A percentile compares a stretch with the other conserved stretches of the same genome.
Evolutionary conservation across 2,888 invertebrate genomes (phyloP).

Genomic region (Augochlorella aurata): DNA sequence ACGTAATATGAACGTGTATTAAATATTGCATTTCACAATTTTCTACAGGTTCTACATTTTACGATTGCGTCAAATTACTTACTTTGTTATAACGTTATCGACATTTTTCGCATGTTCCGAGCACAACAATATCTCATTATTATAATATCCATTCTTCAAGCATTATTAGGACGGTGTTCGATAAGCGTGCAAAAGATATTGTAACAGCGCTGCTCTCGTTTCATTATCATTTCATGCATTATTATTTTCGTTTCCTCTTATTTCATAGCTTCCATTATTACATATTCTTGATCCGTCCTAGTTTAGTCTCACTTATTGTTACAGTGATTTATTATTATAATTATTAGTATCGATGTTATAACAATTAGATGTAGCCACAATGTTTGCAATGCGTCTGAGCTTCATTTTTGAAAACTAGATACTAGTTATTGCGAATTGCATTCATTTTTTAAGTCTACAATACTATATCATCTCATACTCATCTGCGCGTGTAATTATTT

Average conservation of each 20-base stretch:
- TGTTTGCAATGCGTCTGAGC: no score
- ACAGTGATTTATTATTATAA: no score
- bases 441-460: no score
- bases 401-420: no score
- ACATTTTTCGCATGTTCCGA: background rate
- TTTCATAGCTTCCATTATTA: background rate
- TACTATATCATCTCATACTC: no score
- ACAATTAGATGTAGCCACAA: no score
- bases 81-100: background rate
- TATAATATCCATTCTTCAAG: background rate
- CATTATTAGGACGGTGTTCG: background rate
- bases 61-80: background rate
- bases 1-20: background rate
- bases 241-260: background rate
- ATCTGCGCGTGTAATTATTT: no score
- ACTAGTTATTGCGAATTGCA: no score
- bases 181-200: background rate
- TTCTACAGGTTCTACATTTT: background rate
- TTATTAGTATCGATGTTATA: no score
- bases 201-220: background rate
- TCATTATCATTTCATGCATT: background rate
- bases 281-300: background rate
- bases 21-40: background rate
- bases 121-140: background rate
- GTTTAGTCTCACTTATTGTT: background rate